phyloP scores from a whole-genome alignment of 2,888 invertebrate genomes.

The Esperia sulphurella region DNA sequence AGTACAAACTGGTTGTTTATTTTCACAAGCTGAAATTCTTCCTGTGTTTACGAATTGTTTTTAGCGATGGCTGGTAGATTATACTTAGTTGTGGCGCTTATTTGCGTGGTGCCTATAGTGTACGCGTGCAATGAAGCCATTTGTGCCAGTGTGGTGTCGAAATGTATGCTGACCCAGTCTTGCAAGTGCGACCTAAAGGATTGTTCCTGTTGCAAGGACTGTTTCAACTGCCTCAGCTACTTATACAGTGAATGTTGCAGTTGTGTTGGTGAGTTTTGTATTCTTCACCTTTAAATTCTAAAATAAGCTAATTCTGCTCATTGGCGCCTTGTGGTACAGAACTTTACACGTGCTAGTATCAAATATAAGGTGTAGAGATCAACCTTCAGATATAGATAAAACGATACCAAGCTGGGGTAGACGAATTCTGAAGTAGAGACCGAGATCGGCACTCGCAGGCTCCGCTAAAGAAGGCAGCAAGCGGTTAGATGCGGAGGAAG shows the following conservation, averaged over 20 bases:
- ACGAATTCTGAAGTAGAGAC: too few relatives aligned
- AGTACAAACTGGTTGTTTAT: slow-evolving; percentile 1
- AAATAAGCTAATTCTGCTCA: too few relatives aligned
- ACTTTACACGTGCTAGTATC: too few relatives aligned
- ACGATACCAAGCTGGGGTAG: too few relatives aligned
- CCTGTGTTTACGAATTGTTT: slow-evolving; percentile 30
- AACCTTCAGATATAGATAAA: too few relatives aligned
- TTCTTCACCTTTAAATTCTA: neutral
- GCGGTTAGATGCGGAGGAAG: too few relatives aligned
- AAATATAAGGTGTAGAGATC: too few relatives aligned
- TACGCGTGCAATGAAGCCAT: slow-evolving; percentile 93
- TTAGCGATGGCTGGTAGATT: slow-evolving; percentile 56
- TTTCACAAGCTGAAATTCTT: slow-evolving; percentile 27
- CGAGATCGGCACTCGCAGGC: too few relatives aligned
- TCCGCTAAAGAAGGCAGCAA: too few relatives aligned
- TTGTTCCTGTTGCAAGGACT: slow-evolving; percentile 97
- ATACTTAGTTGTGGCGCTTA: slow-evolving; percentile 47
- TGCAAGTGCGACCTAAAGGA: slow-evolving; percentile 96
- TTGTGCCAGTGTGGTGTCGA: slow-evolving; percentile 97
- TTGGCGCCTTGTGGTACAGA: too few relatives aligned
- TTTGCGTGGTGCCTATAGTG: slow-evolving; percentile 57
- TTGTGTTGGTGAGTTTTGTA: slow-evolving; percentile 90
- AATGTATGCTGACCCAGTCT: slow-evolving; percentile 96
- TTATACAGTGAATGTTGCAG: slow-evolving; percentile 97
- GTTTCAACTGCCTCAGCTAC: slow-evolving; percentile 92